These are phyloP conservation scores for Brevimyrus niger DNA, from an alignment of 2,113 vertebrate genomes.

Conservation along the genomic window DNA sequence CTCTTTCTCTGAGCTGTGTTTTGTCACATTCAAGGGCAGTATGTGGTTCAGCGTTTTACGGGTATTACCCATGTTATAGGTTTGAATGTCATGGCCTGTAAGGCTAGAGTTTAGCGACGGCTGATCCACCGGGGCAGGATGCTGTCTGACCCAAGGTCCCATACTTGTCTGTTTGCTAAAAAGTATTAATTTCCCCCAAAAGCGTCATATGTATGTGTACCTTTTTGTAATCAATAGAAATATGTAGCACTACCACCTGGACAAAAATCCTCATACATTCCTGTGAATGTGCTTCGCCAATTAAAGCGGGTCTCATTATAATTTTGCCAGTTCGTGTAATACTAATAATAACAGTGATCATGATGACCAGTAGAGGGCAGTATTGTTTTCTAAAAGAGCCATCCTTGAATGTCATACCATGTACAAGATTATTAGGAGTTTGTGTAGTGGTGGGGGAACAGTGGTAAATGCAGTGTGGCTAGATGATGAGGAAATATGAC, in stretches of 20 bases:
- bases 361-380: constrained; percentile 55
- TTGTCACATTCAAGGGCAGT: not conserved
- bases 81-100: not conserved
- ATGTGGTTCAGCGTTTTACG: not conserved
- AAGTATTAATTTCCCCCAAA: not conserved
- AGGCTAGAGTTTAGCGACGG: not conserved
- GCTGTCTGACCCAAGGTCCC: not conserved
- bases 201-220: not conserved
- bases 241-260: not conserved
- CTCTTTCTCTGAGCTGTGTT: not conserved
- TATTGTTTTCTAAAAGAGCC: constrained; percentile 51
- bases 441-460: not conserved
- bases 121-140: not conserved
- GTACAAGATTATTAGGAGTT: not conserved
- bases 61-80: not conserved
- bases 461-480: not conserved
- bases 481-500: constrained; percentile 1
- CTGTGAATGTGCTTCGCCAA: not conserved
- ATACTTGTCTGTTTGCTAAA: not conserved
- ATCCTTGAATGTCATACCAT: not conserved
- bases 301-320: not conserved
- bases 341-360: not conserved
- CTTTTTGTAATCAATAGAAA: not conserved
- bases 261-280: not conserved
- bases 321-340: not conserved